These are phyloP conservation scores for Andrena camellia DNA, from an alignment of 2,888 invertebrate species.

Conservation along the genomic window DNA sequence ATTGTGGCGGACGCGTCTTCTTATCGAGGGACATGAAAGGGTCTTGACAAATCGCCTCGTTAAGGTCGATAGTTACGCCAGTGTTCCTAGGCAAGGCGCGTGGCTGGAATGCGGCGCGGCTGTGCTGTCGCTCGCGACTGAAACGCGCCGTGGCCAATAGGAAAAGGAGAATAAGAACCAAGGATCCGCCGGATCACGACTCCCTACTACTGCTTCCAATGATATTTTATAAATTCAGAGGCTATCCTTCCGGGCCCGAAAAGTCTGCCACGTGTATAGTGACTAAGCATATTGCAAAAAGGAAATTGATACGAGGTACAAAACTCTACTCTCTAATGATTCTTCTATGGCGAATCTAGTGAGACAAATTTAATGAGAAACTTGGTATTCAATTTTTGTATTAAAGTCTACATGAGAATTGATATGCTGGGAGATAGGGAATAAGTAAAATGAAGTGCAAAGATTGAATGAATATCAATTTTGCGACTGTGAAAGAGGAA, in stretches of 20 bases:
- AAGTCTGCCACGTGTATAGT: background rate
- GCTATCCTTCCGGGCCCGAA: background rate
- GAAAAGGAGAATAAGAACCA: slow-evolving; percentile 68
- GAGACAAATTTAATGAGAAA: too few species aligned
- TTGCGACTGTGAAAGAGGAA: too few species aligned
- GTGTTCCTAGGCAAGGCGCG: slow-evolving; percentile 82
- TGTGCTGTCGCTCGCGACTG: slow-evolving; percentile 77
- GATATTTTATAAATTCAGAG: slow-evolving; percentile 13
- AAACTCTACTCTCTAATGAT: too few species aligned
- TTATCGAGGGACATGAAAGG: slow-evolving; percentile 42
- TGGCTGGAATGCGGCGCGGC: slow-evolving; percentile 83
- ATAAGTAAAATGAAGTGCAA: background rate
- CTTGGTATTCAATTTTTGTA: too few species aligned
- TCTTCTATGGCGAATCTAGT: too few species aligned
- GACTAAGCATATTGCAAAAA: background rate
- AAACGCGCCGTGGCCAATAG: slow-evolving; percentile 74
- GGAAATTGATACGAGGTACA: too few species aligned
- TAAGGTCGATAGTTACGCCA: slow-evolving; percentile 76
- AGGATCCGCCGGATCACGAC: slow-evolving; percentile 47
- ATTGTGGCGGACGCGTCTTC: slow-evolving; percentile 47
- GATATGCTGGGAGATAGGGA: background rate
- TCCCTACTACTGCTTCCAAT: slow-evolving; percentile 38
- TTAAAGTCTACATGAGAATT: too few species aligned
- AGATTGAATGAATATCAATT: background rate
- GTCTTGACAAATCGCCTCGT: slow-evolving; percentile 66